These are phyloP conservation scores for Molanna angustata DNA, from an alignment of 2,888 invertebrate genomes.

Conservation along the genomic window DNA sequence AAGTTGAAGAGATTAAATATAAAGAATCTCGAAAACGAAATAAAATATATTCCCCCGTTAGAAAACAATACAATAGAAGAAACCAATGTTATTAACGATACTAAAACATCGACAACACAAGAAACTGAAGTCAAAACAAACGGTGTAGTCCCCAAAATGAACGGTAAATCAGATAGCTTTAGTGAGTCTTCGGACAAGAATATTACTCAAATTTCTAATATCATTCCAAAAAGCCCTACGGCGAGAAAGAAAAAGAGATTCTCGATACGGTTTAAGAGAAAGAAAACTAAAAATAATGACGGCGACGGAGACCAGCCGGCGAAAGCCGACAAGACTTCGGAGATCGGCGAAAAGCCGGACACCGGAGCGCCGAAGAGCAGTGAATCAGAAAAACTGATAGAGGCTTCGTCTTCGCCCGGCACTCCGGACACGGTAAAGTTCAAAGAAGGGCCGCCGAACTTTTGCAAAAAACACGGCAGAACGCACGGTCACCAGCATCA, in stretches of 20 bases:
- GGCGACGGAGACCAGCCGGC: constrained; percentile 23
- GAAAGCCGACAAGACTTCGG: constrained; percentile 24
- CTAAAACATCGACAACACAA: neutral
- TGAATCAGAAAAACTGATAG: constrained; percentile 25
- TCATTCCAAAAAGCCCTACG: constrained; percentile 25
- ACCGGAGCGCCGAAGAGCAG: neutral
- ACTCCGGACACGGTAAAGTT: constrained; percentile 23
- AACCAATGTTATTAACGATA: neutral
- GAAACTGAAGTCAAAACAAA: neutral
- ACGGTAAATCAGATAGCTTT: constrained; percentile 32
- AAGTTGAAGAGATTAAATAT: constrained; percentile 51
- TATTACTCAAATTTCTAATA: neutral
- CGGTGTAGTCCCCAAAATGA: neutral
- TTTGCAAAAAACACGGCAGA: constrained; percentile 29
- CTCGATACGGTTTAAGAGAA: constrained; percentile 44
- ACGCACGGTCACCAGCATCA: constrained; percentile 7
- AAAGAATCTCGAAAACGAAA: constrained; percentile 51
- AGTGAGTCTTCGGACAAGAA: constrained; percentile 26
- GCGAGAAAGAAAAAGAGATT: constrained; percentile 43
- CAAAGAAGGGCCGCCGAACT: constrained; percentile 18
- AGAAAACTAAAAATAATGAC: constrained; percentile 35
- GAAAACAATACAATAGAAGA: constrained; percentile 9
- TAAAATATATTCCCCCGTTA: constrained; percentile 48
- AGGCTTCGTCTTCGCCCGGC: constrained; percentile 27
- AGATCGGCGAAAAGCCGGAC: constrained; percentile 29